phyloP scores from a whole-genome alignment of 1,140 invertebrate species.

The Drosophila gunungcola region DNA sequence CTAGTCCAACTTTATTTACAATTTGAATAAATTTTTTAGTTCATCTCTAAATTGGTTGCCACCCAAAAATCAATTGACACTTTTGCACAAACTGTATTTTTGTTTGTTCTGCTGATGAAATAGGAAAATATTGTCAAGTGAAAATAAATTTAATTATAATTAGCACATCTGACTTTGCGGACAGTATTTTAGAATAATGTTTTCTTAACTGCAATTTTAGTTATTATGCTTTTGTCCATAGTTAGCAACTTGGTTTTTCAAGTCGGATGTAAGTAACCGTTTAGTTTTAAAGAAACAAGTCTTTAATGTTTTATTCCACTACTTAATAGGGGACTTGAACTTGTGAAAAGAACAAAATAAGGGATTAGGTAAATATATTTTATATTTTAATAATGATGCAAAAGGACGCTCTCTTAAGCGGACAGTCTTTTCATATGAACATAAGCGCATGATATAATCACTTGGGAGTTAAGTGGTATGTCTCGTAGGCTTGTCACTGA shows the following conservation, averaged over 20 bases:
- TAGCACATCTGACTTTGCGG: neutral
- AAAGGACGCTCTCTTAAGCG: neutral
- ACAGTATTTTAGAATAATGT: neutral
- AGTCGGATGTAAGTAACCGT: no score
- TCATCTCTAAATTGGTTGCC: neutral
- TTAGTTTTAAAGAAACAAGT: no score
- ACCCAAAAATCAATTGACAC: constrained; percentile 2
- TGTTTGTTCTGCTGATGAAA: neutral
- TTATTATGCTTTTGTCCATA: neutral
- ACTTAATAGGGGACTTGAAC: no score
- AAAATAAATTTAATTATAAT: constrained; percentile 7
- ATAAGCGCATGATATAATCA: neutral
- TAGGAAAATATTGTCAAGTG: neutral
- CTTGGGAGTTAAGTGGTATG: neutral
- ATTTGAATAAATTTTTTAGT: neutral
- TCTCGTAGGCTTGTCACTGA: neutral
- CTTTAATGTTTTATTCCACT: no score
- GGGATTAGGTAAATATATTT: neutral
- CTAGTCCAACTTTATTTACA: neutral
- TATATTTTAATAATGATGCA: neutral
- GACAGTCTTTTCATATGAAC: neutral
- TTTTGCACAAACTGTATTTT: neutral
- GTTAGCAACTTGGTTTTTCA: no score
- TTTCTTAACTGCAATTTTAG: neutral
- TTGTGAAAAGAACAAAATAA: no score